Base-by-base conservation (phyloP, 2,797 vertebrate species). In the Urosaurus nigricauda region DNA sequence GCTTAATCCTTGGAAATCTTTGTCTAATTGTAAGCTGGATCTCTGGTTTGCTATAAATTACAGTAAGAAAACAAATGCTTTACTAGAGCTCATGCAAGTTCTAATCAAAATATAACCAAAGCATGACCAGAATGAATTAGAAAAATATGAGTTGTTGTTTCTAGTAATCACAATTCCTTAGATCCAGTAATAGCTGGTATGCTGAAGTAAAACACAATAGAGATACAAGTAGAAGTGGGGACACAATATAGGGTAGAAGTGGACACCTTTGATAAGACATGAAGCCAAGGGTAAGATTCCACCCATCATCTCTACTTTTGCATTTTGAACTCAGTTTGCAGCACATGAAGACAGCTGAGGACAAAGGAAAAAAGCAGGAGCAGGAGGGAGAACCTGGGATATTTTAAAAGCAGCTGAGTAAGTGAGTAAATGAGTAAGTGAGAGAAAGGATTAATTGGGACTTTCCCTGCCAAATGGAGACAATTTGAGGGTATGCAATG, bases 1-100 rank as follows among this genome's bases (percentile, higher is more conserved):
- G 82, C 37, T 95, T 94, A 94, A 94, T 93, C 92, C 91, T 90
- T 92, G 93, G 92, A 95, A 95, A 93, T 92, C 92, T 93, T 85
- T 89, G 71, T 5, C 84, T 83, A 94, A 94, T 90, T 93, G 90
- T 56, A 83, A 90, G 35, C 0, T 0, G 0, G 85, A 51, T 73
- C 78, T 93, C 35, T 65, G 24, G 83, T 70, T 94, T 87, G 68
- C n/a, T 9, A 8, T 47, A 51, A 86, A 74, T 51, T 71, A 68
- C 87, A 32, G 60, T 65, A 68, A 81, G 53, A 91, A 75, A n/a
- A 16, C 29, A 43, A 32, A 78, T 19, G 35, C 89, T 91, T 86
- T 0, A 0, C 56, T 53, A 87, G 68, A 53, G 58, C 32, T 37
- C 82, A 5, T 24, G 8, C 82, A 68, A 79, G 83, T 51, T 86